A percentile compares a stretch with the other conserved stretches of the same genome.
These are phyloP conservation scores for Bombus sibiricus DNA, from an alignment of 1,140 invertebrate genomes.

Conservation along the genomic window DNA sequence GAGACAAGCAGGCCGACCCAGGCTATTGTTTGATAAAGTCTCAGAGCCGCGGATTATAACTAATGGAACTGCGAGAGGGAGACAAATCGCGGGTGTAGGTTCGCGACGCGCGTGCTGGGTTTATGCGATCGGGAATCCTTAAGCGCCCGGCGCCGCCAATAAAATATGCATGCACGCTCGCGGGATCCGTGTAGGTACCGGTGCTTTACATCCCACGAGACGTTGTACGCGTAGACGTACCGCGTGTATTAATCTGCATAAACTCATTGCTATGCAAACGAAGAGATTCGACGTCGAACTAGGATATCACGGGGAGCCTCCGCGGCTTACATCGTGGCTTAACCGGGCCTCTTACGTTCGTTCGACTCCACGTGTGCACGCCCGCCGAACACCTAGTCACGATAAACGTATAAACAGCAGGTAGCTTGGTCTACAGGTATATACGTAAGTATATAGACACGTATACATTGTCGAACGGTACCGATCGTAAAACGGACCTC, in stretches of 20 bases:
- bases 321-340: conserved; percentile 63
- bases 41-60: conserved; percentile 41
- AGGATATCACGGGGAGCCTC: conserved; percentile 67
- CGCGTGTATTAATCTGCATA: conserved; percentile 82
- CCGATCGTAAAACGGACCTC: conserved; percentile 73
- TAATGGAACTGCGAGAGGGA: conserved; percentile 37
- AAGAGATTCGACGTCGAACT: conserved; percentile 78
- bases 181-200: conserved; percentile 39
- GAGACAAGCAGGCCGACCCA: background rate
- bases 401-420: conserved; percentile 42
- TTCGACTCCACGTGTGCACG: conserved; percentile 6
- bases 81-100: conserved; percentile 22
- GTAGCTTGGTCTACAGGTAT: background rate
- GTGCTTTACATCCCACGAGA: conserved; percentile 61
- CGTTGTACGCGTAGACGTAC: conserved; percentile 68
- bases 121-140: conserved; percentile 55
- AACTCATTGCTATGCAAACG: conserved; percentile 83
- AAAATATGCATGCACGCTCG: conserved; percentile 61
- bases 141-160: conserved; percentile 47
- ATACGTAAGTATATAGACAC: background rate
- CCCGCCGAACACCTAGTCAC: background rate
- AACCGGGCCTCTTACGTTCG: conserved; percentile 47
- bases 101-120: conserved; percentile 29
- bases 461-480: conserved; percentile 64
- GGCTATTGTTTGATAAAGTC: conserved; percentile 53